Evolutionary conservation across 1,140 invertebrate species (phyloP).

Genomic region (Anastrepha ludens): DNA sequence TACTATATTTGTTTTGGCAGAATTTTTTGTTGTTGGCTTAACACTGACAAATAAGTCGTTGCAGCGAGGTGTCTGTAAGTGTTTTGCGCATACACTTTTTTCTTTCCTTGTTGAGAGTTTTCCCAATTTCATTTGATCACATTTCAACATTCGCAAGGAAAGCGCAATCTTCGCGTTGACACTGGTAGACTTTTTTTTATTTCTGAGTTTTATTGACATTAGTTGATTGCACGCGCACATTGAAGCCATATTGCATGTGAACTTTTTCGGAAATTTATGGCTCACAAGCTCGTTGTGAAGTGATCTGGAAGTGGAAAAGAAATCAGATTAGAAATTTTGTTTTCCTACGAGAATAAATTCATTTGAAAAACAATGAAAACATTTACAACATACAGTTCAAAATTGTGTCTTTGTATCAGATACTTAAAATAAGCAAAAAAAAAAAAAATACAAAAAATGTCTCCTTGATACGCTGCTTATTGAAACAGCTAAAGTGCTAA

Average conservation of each 20-base stretch:
- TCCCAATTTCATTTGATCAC: not conserved
- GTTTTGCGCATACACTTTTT: not conserved
- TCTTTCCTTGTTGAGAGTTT: conserved; percentile 12
- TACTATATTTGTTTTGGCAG: not conserved
- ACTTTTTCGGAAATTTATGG: not conserved
- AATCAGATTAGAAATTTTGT: not conserved
- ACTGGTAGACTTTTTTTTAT: conserved; percentile 1
- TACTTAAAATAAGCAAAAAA: too few relatives aligned
- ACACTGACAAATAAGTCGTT: not conserved
- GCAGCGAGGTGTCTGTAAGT: not conserved
- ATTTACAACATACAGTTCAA: too few relatives aligned
- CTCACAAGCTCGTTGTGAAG: not conserved
- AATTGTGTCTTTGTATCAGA: too few relatives aligned
- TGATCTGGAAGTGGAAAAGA: not conserved
- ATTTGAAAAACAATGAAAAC: too few relatives aligned
- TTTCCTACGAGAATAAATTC: too few relatives aligned
- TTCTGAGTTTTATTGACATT: conserved; percentile 15
- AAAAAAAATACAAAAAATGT: too few relatives aligned
- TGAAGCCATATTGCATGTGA: conserved; percentile 15
- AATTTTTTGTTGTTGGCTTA: conserved; percentile 8
- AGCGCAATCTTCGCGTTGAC: not conserved
- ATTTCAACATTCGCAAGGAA: not conserved
- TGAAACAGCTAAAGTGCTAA: too few relatives aligned
- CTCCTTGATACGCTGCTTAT: too few relatives aligned
- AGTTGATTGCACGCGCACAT: not conserved